Percentiles rank a stretch among this genome's conserved stretches.
Conservation (phyloP, 2,113 vertebrate species). For the Nerophis lumbriciformis region DNA sequence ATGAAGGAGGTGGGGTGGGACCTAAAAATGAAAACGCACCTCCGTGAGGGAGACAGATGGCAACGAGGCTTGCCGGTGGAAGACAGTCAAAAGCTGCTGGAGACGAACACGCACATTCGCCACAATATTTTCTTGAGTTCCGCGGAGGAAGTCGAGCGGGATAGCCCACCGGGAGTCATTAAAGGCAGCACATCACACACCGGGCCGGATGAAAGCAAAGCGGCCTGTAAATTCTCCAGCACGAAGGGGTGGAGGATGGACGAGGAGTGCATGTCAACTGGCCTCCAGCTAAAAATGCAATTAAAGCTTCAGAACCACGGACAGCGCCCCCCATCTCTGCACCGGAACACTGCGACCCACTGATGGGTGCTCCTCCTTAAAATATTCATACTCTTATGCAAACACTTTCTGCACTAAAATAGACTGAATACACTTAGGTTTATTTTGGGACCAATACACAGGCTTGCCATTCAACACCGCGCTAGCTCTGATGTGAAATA, state of each 20-base stretch:
- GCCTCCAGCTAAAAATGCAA: constrained; percentile 41
- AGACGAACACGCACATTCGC: constrained; percentile 56
- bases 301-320: constrained; percentile 39
- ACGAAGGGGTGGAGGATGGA: background rate
- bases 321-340: constrained; percentile 23
- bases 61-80: constrained; percentile 35
- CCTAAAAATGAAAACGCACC: constrained; percentile 29
- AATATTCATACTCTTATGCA: constrained; percentile 7
- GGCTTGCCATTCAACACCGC: too few species aligned
- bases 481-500: too few species aligned
- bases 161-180: constrained; percentile 47
- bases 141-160: constrained; percentile 37
- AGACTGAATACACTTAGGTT: too few species aligned
- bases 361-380: background rate
- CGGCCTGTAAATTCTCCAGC: constrained; percentile 14
- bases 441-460: too few species aligned
- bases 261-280: constrained; percentile 2
- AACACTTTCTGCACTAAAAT: background rate
- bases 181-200: constrained; percentile 46
- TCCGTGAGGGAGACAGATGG: constrained; percentile 55
- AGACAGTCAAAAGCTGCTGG: constrained; percentile 55
- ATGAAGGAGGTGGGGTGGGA: constrained; percentile 1
- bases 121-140: constrained; percentile 59
- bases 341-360: background rate
- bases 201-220: constrained; percentile 44